Base-by-base conservation (phyloP, 1,140 invertebrate species). In the Drosophila bifasciata region DNA sequence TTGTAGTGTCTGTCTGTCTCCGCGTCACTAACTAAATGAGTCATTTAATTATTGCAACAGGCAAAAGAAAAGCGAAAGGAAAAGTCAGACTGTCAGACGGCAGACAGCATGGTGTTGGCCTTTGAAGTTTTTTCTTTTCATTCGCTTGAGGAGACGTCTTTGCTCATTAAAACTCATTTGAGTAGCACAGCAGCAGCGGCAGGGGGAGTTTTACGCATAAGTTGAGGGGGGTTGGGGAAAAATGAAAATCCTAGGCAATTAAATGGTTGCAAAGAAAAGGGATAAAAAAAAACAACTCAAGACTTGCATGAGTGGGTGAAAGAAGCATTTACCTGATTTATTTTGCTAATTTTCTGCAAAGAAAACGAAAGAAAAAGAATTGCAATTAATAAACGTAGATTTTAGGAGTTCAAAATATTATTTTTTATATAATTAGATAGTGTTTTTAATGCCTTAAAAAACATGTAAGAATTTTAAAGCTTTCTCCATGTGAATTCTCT, bases 311-410 rank as follows among this genome's bases (percentile, higher is more conserved):
- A 36, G 32, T 36, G 32, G 32, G 11, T 11, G 32, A 13, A 41
- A 57, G 15, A 41, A 57, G 32, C 19, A 60, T 80, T 84, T 51
- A 84, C 79, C 75, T 84, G 48, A 56, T 66, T 84, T 66, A 62
- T 16, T 57, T 71, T 32, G 53, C 60, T 63, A 67, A 49, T 71
- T 62, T 62, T 32, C 79, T 84, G 74, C 0, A 64, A 70, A 15
- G 9, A 28, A 45, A 23, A 16, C 72, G 11, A 70, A 0, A 39
- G 17, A 63, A 21, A 69, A 64, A 3, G 40, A 72, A 61, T 7
- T 25, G 7, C 11, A 44, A 25, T 46, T 43, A 55, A 55, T 16
- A n/a, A 45, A 28, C 11, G 5, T 13, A 7, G 17, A 51, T 39
- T 25, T 40, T 16, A 25, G 11, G 32, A 44, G 40, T 1, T 17